A percentile compares a stretch with the other conserved stretches of the same genome.
Evolutionary conservation across 2,888 invertebrate genomes (phyloP).

Genomic region (Anthrax anthrax): DNA sequence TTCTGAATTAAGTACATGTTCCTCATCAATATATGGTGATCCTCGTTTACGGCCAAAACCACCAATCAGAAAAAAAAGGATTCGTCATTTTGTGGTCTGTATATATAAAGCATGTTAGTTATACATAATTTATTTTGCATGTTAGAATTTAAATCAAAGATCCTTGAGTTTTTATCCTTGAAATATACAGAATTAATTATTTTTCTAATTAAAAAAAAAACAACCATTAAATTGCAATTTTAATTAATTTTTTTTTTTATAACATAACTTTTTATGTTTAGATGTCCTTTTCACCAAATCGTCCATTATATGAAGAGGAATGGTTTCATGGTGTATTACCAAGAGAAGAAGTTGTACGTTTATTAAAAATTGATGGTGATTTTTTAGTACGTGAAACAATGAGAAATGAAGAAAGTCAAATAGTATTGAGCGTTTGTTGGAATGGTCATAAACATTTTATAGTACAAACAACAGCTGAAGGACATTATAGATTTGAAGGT

Average conservation of each 20-base stretch:
- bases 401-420: constrained; percentile 79
- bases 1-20: constrained; percentile 26
- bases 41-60: constrained; percentile 25
- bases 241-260: too few relatives aligned
- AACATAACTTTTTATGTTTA: constrained; percentile 14
- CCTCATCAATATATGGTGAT: constrained; percentile 15
- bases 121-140: too few relatives aligned
- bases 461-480: constrained; percentile 86
- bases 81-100: constrained; percentile 22
- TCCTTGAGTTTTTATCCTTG: too few relatives aligned
- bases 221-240: too few relatives aligned
- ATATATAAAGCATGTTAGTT: not conserved
- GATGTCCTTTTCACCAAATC: constrained; percentile 40
- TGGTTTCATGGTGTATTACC: constrained; percentile 97
- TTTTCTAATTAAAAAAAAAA: too few relatives aligned
- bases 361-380: constrained; percentile 84
- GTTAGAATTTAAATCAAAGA: too few relatives aligned
- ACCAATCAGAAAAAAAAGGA: constrained; percentile 27
- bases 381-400: constrained; percentile 88
- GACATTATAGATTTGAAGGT: constrained; percentile 86
- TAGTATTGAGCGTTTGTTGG: constrained; percentile 91
- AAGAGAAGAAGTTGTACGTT: constrained; percentile 84
- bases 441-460: constrained; percentile 95
- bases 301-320: constrained; percentile 75
- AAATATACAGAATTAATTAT: too few relatives aligned